Conservation (phyloP, 1,140 invertebrate species). For the Leptinotarsa defecta region DNA sequence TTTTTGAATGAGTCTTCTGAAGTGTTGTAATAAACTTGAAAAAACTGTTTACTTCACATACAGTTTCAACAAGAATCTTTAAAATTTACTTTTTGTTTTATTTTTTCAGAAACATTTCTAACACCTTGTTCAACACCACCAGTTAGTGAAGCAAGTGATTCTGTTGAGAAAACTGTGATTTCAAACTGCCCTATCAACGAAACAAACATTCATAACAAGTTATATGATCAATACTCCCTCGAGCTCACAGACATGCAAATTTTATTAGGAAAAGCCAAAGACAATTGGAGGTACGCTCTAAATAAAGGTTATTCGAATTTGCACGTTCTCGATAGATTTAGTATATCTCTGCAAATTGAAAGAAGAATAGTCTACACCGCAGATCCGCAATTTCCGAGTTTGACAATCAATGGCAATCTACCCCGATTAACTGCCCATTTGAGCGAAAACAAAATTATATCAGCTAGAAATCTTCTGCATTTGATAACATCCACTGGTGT, state of each 20-base stretch:
- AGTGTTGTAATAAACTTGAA: no score
- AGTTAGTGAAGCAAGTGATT: conserved; percentile 71
- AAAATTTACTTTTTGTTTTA: not conserved
- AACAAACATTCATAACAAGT: conserved; percentile 69
- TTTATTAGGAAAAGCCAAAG: conserved; percentile 81
- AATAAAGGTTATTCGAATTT: conserved; percentile 79
- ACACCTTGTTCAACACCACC: conserved; percentile 93
- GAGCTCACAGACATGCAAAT: conserved; percentile 87
- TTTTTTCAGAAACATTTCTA: conserved; percentile 70
- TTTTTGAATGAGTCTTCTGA: no score
- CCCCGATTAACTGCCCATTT: conserved; percentile 87
- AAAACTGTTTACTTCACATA: no score
- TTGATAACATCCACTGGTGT: conserved; percentile 56
- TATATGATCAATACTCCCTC: conserved; percentile 84
- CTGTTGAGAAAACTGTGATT: conserved; percentile 44
- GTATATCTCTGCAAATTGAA: conserved; percentile 83
- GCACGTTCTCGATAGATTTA: conserved; percentile 90
- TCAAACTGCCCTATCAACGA: conserved; percentile 61
- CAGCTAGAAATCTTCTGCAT: conserved; percentile 59
- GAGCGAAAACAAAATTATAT: conserved; percentile 83
- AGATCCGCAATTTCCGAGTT: conserved; percentile 84
- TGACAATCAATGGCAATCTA: conserved; percentile 81
- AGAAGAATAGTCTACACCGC: conserved; percentile 74
- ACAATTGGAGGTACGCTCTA: conserved; percentile 88
- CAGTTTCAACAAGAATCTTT: not conserved